Conservation (phyloP, 2,888 invertebrate species). For the Sialis fuliginosa region DNA sequence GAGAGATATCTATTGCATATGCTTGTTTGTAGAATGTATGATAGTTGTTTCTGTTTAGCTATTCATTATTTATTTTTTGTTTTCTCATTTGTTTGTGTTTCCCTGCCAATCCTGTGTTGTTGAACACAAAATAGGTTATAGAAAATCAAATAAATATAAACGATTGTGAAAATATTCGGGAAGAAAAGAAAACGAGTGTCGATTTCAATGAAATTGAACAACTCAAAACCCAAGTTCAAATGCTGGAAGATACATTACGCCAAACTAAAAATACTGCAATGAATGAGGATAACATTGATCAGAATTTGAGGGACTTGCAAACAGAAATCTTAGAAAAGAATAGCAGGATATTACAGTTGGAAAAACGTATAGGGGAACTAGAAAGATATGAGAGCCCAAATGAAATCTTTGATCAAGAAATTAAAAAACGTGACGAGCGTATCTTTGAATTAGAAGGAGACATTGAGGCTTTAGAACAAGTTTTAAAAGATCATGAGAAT, state of each 20-base stretch:
- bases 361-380: background rate
- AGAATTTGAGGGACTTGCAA: background rate
- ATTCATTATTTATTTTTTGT: too few species aligned
- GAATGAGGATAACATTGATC: background rate
- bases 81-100: too few species aligned
- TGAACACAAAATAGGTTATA: too few species aligned
- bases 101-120: too few species aligned
- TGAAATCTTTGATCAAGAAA: background rate
- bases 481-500: slow-evolving; percentile 30
- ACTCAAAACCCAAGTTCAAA: background rate
- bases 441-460: slow-evolving; percentile 31
- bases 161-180: too few species aligned
- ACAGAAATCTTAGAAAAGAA: background rate
- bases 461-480: slow-evolving; percentile 32
- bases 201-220: background rate
- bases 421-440: slow-evolving; percentile 13
- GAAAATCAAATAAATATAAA: too few species aligned
- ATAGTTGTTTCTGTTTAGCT: too few species aligned
- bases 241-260: background rate
- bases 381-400: background rate
- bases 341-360: background rate
- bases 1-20: too few species aligned
- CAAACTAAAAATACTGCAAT: background rate
- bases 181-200: too few species aligned
- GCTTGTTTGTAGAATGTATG: too few species aligned